A percentile compares a stretch with the other conserved stretches of the same genome.
Evolutionary conservation across 2,113 vertebrate genomes (phyloP).

Genomic region (Dromaius novaehollandiae): DNA sequence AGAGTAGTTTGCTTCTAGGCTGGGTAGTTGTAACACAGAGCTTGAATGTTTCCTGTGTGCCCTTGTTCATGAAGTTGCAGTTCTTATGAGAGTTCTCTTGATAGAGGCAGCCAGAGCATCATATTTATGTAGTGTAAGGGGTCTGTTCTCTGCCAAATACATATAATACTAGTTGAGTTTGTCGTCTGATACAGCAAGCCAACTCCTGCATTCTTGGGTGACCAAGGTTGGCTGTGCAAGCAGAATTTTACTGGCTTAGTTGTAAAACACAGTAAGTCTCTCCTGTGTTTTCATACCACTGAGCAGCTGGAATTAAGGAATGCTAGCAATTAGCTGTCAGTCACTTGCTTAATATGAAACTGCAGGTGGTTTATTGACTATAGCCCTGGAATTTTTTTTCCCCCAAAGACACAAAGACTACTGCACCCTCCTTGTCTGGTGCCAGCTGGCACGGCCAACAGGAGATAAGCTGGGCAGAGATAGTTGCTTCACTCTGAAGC

Average conservation of each 20-base stretch:
- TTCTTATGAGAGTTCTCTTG: background rate
- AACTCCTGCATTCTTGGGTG: background rate
- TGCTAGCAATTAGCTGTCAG: background rate
- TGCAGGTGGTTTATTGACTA: background rate
- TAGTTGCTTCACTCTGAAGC: background rate
- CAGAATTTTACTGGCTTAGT: background rate
- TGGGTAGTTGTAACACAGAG: background rate
- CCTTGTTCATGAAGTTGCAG: background rate
- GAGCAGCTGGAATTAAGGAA: background rate
- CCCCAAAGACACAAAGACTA: background rate
- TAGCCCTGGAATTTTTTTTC: background rate
- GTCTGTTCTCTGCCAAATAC: background rate
- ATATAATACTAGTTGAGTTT: background rate
- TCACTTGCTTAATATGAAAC: background rate
- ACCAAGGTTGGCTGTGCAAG: background rate
- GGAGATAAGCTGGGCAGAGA: background rate
- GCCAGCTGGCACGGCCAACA: background rate
- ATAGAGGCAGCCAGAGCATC: background rate
- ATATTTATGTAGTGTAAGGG: background rate
- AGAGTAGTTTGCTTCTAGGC: background rate
- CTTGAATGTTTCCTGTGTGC: background rate
- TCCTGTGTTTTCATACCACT: background rate
- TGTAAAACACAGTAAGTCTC: background rate
- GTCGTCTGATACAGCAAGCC: background rate
- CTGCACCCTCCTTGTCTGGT: background rate